These are phyloP conservation scores for Aldabrachelys gigantea DNA, from an alignment of 2,113 vertebrate genomes.

Conservation along the genomic window DNA sequence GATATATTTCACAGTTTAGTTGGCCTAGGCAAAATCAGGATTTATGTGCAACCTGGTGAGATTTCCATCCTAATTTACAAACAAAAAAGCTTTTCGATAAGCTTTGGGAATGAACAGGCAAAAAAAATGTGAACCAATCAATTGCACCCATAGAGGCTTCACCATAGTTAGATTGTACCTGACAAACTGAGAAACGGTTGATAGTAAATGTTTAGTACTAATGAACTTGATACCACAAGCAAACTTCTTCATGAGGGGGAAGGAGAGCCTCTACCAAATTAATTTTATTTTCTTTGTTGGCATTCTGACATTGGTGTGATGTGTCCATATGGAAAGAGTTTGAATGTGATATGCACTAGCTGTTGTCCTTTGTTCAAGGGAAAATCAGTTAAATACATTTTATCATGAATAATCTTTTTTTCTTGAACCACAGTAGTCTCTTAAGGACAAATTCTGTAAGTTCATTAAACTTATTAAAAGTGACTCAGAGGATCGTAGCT, in stretches of 20 bases:
- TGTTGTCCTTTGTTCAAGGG: background rate
- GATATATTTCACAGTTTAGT: background rate
- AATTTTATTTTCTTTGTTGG: background rate
- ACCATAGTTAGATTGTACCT: background rate
- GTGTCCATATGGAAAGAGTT: background rate
- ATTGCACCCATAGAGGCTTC: background rate
- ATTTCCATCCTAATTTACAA: background rate
- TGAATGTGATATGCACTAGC: background rate
- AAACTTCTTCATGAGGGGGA: background rate
- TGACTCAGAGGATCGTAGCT: background rate
- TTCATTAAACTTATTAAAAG: slow-evolving; percentile 2
- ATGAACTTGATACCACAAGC: background rate
- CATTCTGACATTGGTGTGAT: background rate
- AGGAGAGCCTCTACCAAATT: background rate
- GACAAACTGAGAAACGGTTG: slow-evolving; percentile 5
- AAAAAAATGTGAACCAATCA: background rate
- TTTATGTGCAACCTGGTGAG: background rate
- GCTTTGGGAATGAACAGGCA: background rate
- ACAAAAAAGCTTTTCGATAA: slow-evolving; percentile 41
- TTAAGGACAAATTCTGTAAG: slow-evolving; percentile 6
- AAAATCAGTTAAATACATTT: background rate
- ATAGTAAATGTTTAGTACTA: slow-evolving; percentile 11
- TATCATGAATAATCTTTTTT: background rate
- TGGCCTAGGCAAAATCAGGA: slow-evolving; percentile 2
- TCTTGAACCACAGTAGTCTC: background rate